phyloP scores from a whole-genome alignment of 2,113 vertebrate genomes.

The Brachypteracias leptosomus region DNA sequence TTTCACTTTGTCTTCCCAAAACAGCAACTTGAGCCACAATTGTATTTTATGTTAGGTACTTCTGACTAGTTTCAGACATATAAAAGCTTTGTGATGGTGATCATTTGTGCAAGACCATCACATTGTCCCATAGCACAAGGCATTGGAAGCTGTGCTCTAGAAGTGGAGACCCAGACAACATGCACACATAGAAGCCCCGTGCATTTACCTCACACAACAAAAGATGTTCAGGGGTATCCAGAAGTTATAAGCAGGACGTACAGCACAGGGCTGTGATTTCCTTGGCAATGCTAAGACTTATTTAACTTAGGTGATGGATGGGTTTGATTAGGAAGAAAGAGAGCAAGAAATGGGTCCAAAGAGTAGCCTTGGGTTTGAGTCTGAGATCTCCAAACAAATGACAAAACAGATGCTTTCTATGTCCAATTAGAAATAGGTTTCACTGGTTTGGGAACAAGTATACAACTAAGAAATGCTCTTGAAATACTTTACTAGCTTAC shows the following conservation, averaged over 20 bases:
- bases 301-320: neutral
- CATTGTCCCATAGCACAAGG: neutral
- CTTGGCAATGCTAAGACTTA: neutral
- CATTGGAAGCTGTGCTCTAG: fast-evolving
- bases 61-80: neutral
- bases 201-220: neutral
- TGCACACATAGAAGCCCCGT: neutral
- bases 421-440: neutral
- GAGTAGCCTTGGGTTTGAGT: neutral
- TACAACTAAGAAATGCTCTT: neutral
- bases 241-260: neutral
- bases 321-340: neutral
- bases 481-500: neutral
- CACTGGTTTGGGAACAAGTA: neutral
- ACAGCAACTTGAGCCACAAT: neutral
- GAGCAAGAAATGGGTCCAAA: neutral
- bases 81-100: neutral
- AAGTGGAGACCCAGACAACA: neutral
- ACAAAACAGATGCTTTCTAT: neutral
- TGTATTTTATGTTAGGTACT: neutral
- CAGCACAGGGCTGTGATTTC: neutral
- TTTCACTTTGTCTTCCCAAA: neutral
- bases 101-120: neutral
- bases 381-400: neutral
- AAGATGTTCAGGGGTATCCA: neutral